Evolutionary conservation across 1,140 invertebrate genomes (phyloP).

Genomic region (Drosophila ercepeae): DNA sequence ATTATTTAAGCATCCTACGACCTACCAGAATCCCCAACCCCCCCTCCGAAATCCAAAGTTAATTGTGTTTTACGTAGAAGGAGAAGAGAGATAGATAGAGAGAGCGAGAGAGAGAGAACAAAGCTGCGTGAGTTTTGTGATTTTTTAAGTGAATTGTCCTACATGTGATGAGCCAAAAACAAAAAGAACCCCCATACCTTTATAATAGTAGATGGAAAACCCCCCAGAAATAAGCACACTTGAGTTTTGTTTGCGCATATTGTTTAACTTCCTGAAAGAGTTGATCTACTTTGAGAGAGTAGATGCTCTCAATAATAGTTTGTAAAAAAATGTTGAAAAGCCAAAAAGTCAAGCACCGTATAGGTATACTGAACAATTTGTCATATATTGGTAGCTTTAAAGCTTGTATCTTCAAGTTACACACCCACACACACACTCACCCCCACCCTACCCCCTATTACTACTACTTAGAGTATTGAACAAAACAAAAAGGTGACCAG

Average conservation of each 20-base stretch:
- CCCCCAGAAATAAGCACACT: conserved; percentile 46
- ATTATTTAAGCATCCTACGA: conserved; percentile 71
- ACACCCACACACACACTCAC: conserved; percentile 35
- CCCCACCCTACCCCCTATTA: conserved; percentile 29
- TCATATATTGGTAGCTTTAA: conserved; percentile 80
- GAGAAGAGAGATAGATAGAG: conserved; percentile 12
- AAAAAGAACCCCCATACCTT: conserved; percentile 45
- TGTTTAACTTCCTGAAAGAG: conserved; percentile 60
- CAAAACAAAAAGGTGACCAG: conserved; percentile 29
- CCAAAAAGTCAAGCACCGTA: conserved; percentile 80
- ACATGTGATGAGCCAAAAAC: conserved; percentile 71
- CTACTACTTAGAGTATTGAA: conserved; percentile 77
- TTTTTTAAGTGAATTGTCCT: conserved; percentile 62
- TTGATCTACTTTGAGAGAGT: too few species aligned
- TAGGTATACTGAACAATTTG: conserved; percentile 77
- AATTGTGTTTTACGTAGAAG: conserved; percentile 71
- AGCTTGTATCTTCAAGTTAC: conserved; percentile 80
- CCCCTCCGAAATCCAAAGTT: conserved; percentile 51
- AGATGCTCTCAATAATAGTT: conserved; percentile 58
- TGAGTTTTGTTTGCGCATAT: conserved; percentile 54
- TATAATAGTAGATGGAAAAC: conserved; percentile 34
- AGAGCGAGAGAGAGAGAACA: conserved; percentile 24
- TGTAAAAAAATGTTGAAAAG: conserved; percentile 66
- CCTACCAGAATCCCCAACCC: conserved; percentile 2
- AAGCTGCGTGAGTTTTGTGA: conserved; percentile 66